Evolutionary conservation across 2,113 vertebrate species (phyloP).

Genomic region (Otis tarda): DNA sequence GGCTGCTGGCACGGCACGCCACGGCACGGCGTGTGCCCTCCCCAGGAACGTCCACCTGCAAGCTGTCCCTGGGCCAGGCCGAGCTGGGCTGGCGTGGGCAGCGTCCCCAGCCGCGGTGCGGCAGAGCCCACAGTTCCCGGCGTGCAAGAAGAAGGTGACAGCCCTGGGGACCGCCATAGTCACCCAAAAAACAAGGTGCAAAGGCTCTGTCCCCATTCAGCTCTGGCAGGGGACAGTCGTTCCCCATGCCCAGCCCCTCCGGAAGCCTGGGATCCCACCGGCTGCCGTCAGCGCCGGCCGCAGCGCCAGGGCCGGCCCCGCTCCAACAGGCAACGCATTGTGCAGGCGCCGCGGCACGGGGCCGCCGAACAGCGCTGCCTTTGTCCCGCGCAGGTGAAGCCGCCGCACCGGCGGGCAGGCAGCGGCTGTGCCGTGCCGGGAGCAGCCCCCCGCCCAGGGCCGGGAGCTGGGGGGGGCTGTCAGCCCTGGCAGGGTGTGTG

Average conservation of each 20-base stretch:
- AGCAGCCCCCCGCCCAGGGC: not conserved
- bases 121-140: not conserved
- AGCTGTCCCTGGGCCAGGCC: not conserved
- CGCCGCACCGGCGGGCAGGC: rapidly evolving
- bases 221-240: not conserved
- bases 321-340: constrained; percentile 45
- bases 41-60: not conserved
- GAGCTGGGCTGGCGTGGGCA: not conserved
- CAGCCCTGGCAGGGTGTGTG: rapidly evolving
- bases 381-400: constrained; percentile 33
- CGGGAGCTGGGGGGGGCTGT: not conserved
- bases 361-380: not conserved
- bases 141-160: not conserved
- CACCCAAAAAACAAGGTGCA: rapidly evolving
- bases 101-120: rapidly evolving
- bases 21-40: not conserved
- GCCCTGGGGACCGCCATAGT: not conserved
- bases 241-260: not conserved
- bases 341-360: not conserved
- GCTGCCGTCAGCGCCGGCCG: not conserved
- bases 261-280: not conserved
- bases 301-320: not conserved
- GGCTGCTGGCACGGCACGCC: not conserved
- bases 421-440: not conserved
- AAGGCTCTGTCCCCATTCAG: rapidly evolving